A percentile compares a stretch with the other conserved stretches of the same genome.
phyloP scores from a whole-genome alignment of 2,113 vertebrate genomes.

The Microcebus tavaratra region DNA sequence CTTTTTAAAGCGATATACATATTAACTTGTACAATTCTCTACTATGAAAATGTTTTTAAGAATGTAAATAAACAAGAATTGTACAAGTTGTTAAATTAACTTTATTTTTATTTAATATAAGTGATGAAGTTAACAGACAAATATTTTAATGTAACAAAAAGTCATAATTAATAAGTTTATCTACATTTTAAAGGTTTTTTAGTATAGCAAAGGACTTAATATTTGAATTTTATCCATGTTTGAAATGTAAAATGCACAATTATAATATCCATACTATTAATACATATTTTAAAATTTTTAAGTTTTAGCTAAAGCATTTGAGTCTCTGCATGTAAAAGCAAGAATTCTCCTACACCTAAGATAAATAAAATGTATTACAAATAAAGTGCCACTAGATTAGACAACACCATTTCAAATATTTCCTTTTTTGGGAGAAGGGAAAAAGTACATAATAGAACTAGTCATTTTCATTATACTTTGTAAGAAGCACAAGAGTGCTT shows the following conservation, averaged over 20 bases:
- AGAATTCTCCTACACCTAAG: neutral
- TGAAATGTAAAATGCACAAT: conserved; percentile 71
- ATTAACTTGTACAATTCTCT: neutral
- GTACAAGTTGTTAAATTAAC: conserved; percentile 52
- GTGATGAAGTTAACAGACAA: conserved; percentile 66
- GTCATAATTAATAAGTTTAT: conserved; percentile 25
- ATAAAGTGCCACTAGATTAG: conserved; percentile 6
- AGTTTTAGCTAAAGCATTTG: conserved; percentile 47
- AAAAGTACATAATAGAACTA: neutral
- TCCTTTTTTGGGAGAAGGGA: neutral
- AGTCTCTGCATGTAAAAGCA: conserved; percentile 15
- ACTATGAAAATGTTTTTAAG: conserved; percentile 20
- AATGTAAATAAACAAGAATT: conserved; percentile 26
- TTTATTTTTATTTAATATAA: conserved; percentile 76
- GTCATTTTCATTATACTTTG: conserved; percentile 41
- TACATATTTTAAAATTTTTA: conserved; percentile 6
- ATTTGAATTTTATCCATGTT: conserved; percentile 65
- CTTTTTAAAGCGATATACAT: neutral
- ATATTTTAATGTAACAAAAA: conserved; percentile 71
- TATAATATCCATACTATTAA: conserved; percentile 9
- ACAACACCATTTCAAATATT: neutral
- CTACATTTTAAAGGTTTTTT: conserved; percentile 36
- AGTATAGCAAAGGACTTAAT: conserved; percentile 57
- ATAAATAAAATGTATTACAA: conserved; percentile 13
- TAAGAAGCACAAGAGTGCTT: conserved; percentile 47